Evolutionary conservation across 1,140 invertebrate species (phyloP).

Genomic region (Pantala flavescens): DNA sequence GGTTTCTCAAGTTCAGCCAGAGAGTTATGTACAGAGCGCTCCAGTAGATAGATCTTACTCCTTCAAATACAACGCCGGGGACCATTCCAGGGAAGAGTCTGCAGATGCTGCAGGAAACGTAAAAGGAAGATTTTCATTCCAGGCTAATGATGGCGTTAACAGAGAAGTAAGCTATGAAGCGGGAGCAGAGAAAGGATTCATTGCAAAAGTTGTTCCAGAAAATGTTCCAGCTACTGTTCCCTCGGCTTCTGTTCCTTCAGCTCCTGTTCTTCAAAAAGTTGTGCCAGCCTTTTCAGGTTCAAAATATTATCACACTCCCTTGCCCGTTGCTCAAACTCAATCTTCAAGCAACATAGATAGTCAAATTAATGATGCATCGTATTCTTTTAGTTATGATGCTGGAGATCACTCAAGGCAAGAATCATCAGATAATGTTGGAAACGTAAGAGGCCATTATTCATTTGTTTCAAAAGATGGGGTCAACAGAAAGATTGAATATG

Average conservation of each 20-base stretch:
- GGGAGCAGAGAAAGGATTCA: constrained; percentile 23
- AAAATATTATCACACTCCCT: not conserved
- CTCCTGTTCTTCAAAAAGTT: not conserved
- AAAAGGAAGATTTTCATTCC: constrained; percentile 24
- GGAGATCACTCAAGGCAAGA: constrained; percentile 25
- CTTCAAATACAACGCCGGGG: constrained; percentile 24
- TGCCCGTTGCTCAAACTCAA: not conserved
- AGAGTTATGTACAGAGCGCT: not conserved
- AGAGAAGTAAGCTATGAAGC: constrained; percentile 22
- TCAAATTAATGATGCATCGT: constrained; percentile 23
- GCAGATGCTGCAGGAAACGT: constrained; percentile 26
- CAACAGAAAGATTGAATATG: constrained; percentile 23
- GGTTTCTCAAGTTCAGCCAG: constrained; percentile 19
- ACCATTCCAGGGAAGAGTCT: constrained; percentile 24
- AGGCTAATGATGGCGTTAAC: constrained; percentile 20
- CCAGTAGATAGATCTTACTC: constrained; percentile 25
- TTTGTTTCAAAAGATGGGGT: constrained; percentile 25
- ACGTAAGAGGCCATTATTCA: constrained; percentile 25
- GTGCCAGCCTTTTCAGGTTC: not conserved
- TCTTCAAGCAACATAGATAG: not conserved
- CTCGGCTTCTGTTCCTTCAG: not conserved
- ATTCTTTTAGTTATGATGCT: constrained; percentile 26
- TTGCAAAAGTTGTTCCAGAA: constrained; percentile 18
- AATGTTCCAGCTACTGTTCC: not conserved
- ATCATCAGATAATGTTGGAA: constrained; percentile 25